Conservation (phyloP, 53 echinoderm and acorn worm species). For the Astropecten irregularis region DNA sequence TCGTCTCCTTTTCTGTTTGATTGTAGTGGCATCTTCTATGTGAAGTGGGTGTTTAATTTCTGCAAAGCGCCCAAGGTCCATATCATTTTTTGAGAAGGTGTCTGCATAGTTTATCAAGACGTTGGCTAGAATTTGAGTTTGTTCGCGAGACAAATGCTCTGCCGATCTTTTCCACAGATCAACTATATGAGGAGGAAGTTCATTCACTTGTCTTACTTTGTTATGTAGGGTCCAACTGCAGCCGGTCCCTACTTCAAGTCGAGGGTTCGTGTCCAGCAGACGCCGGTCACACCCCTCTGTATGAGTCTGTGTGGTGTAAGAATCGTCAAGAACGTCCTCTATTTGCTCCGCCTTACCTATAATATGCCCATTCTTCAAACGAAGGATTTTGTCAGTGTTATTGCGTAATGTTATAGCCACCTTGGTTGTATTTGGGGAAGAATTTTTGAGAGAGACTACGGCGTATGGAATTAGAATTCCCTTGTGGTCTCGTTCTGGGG, state of each 20-base stretch:
- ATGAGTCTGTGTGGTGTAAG: no score
- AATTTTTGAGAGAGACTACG: neutral
- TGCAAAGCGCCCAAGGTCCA: neutral
- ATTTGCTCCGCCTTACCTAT: conserved; percentile 10
- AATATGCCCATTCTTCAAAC: neutral
- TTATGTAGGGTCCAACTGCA: neutral
- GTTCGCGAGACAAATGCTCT: neutral
- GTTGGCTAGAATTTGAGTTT: neutral
- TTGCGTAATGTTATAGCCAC: neutral
- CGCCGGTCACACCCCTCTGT: neutral
- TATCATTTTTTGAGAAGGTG: conserved; percentile 6
- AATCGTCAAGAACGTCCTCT: neutral
- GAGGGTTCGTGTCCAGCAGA: neutral
- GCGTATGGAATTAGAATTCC: conserved; percentile 5
- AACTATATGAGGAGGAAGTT: neutral
- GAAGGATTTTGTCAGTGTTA: neutral
- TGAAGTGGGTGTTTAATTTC: conserved; percentile 4
- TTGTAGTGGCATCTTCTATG: neutral
- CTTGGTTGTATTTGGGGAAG: neutral
- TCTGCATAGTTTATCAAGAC: neutral
- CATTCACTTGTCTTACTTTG: neutral
- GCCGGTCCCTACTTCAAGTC: neutral
- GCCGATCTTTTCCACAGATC: conserved; percentile 6
- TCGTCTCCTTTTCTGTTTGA: conserved; percentile 10
- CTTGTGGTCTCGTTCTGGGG: conserved; percentile 6